Base-by-base conservation (phyloP, 2,113 vertebrate species). In the Chitala chitala region DNA sequence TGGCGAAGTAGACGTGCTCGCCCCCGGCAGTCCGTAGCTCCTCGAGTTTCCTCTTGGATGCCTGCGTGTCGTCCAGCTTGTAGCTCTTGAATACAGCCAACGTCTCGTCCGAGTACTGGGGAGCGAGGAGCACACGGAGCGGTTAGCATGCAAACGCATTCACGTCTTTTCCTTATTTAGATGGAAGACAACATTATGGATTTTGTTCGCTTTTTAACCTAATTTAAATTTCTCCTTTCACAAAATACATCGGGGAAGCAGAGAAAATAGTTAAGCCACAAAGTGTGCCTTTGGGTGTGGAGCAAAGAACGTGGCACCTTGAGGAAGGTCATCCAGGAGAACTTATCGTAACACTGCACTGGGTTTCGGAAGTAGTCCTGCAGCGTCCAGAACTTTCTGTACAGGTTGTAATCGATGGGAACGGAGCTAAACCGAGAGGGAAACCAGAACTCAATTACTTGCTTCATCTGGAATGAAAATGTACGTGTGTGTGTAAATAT, bases 351-450 rank as follows among this genome's bases (percentile, higher is more conserved):
- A 83, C 97, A 99, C 78, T 98, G 96, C 69, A 97, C 87, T 22
- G 97, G 97, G 85, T 98, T 98, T 77, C 97, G 92, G 87, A 99
- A 99, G 84, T 94, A 99, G 89, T 99, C 96, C 79, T 99, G 97
- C 87, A 99, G 91, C 0, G 92, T 96, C 97, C 97, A 99, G 90
- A 99, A 99, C 88, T 99, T 99, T 88, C 97, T 93, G 86, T 99
- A 99, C 58, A 99, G 79, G 87, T 98, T 98, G 89, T 99, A 99
- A 90, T 99, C 97, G 61, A 99, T 99, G 6, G 97, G 97, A 85
- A 99, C 96, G 80, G 96, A 94, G 76, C 96, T 99, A 15, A n/a
- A n/a, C n/a, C n/a, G 40, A 24, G 40, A 66, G 1, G 4, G 83
- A 15, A 78, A 81, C 42, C 12, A 76, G 81, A 82, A 78, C 9